Evolutionary conservation across 2,113 vertebrate genomes (phyloP).

Genomic region (Phyllostomus discolor): DNA sequence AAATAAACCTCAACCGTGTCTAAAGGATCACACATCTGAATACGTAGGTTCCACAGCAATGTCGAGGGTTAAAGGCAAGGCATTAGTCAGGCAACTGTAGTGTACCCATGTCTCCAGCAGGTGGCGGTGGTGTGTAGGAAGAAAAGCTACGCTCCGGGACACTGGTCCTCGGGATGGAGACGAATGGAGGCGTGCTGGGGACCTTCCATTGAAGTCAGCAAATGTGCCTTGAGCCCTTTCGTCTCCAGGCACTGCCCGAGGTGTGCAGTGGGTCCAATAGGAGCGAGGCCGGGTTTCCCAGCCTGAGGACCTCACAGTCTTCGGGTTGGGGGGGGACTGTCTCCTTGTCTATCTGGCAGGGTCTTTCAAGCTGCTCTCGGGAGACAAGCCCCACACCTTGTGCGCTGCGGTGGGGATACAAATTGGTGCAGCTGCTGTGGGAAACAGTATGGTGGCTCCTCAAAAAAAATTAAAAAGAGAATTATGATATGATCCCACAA

Average conservation of each 20-base stretch:
- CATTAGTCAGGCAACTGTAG: neutral
- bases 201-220: neutral
- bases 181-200: neutral
- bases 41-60: neutral
- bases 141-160: neutral
- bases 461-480: neutral
- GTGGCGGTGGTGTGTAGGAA: conserved; percentile 38
- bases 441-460: neutral
- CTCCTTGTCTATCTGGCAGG: neutral
- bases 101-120: neutral
- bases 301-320: neutral
- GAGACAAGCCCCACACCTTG: neutral
- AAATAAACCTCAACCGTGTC: neutral
- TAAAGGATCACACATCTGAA: neutral
- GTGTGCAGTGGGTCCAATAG: neutral
- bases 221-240: neutral
- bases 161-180: neutral
- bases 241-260: neutral
- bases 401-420: neutral
- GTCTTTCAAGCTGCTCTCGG: neutral
- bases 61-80: neutral
- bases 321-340: neutral
- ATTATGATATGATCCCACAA: neutral
- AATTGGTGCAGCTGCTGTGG: neutral
- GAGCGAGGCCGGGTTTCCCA: neutral